Evolutionary conservation across 2,113 vertebrate genomes (phyloP), one percentile per base, ranked within the genome.

Genomic region (Gallinago paraguaiae): DNA sequence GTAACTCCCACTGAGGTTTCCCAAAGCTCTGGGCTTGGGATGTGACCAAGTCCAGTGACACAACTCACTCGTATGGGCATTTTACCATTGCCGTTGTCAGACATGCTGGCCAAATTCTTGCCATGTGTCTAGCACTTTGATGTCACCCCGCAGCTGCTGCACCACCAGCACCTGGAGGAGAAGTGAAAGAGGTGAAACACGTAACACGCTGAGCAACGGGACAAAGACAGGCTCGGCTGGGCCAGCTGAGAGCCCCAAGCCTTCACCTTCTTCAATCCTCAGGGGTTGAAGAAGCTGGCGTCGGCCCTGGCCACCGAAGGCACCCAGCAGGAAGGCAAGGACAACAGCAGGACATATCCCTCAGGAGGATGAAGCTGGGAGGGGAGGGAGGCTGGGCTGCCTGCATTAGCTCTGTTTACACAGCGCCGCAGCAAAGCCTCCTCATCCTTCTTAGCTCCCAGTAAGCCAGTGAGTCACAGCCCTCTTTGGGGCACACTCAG

Each of bases 31-130:
- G 33, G 39, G 28, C 14, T 69, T 51, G 45, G 25, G 35, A 43
- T 9, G 10, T 15, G 41, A 64, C 43, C 1, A 1, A 20, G 33
- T 11, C 37, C 43, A 54, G 64, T 4, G 1, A 30, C 13, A 68
- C 5, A 1, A 69, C 97, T 41, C 92, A 98, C 98, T 97, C 98
- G 60, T 96, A 97, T 2, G 96, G 98, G 7, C 95, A 96, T 90
- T 98, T 98, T 23, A 98, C 98, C 35, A 98, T 86, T 19, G 98
- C 97, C 94, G 98, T 99, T 10, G 97, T 98, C 95, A 99, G 81
- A 99, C 95, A 1, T 98, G 97, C 86, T 98, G 95, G 5, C 98
- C 97, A 33, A 99, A 97, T 13, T 98, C 97, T 93, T 98, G 92
- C 98, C 98, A 98, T 3, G 93, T 95, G 10, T 96, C 94, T 76